These are phyloP conservation scores for Tetragnatha versicolor DNA, from an alignment of 1,140 invertebrate genomes.

Conservation along the genomic window DNA sequence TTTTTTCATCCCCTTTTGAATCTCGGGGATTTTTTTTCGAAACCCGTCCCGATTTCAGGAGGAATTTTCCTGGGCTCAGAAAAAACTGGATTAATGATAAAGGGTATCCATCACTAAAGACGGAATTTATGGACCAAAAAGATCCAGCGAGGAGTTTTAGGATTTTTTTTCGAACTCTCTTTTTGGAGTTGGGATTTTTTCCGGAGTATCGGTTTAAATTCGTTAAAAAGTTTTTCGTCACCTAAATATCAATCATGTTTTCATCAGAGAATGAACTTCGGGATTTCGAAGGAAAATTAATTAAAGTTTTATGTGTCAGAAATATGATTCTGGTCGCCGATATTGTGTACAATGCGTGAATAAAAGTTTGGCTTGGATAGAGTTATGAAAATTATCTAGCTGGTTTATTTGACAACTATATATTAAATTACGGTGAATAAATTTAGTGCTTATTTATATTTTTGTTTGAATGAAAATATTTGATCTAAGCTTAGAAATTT, in stretches of 20 bases:
- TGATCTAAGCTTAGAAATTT: too few species aligned
- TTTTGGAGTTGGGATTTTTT: slow-evolving; percentile 21
- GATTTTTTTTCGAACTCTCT: slow-evolving; percentile 24
- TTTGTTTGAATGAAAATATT: too few species aligned
- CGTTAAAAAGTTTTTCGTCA: slow-evolving; percentile 28
- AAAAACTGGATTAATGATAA: slow-evolving; percentile 54
- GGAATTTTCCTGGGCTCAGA: slow-evolving; percentile 30
- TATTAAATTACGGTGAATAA: too few species aligned
- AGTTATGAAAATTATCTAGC: too few species aligned
- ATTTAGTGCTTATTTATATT: too few species aligned
- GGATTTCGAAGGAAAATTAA: slow-evolving; percentile 5
- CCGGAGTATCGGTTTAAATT: slow-evolving; percentile 25
- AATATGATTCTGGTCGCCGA: too few species aligned
- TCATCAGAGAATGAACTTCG: slow-evolving; percentile 38
- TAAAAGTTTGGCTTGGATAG: too few species aligned
- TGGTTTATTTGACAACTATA: too few species aligned
- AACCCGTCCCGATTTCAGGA: slow-evolving; percentile 29
- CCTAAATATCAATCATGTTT: slow-evolving; percentile 45
- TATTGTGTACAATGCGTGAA: too few species aligned
- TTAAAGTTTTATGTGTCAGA: neutral
- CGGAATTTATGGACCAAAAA: slow-evolving; percentile 55
- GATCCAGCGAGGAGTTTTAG: slow-evolving; percentile 22
- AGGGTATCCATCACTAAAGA: slow-evolving; percentile 47
- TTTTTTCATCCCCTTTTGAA: slow-evolving; percentile 37
- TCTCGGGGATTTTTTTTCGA: slow-evolving; percentile 1